These are phyloP conservation scores for Melanaphis sacchari DNA, from an alignment of 1,140 invertebrate species.

Conservation along the genomic window DNA sequence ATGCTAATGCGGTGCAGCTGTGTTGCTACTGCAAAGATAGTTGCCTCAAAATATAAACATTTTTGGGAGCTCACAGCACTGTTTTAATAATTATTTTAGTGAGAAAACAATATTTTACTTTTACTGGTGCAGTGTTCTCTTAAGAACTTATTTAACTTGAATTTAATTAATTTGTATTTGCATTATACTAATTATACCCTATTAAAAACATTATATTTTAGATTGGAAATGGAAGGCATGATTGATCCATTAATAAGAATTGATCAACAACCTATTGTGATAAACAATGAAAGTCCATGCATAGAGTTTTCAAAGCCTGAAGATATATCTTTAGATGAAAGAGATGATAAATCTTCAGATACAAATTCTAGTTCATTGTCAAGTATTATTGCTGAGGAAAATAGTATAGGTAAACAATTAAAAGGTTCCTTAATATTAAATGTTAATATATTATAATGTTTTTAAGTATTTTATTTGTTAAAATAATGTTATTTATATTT, in stretches of 20 bases:
- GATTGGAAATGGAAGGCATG: slow-evolving; percentile 34
- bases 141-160: background rate
- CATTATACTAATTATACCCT: background rate
- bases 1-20: background rate
- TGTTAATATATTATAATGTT: background rate
- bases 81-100: no score
- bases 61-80: no score
- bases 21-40: no score
- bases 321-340: slow-evolving; percentile 33
- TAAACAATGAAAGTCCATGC: slow-evolving; percentile 8
- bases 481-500: background rate
- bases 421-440: background rate
- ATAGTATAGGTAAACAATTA: slow-evolving; percentile 40
- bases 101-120: no score
- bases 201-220: background rate
- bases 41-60: no score
- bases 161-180: background rate
- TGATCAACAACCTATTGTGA: slow-evolving; percentile 41
- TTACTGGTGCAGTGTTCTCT: background rate
- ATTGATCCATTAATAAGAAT: slow-evolving; percentile 22
- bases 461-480: background rate
- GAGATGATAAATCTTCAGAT: slow-evolving; percentile 44
- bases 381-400: slow-evolving; percentile 46
- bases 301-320: slow-evolving; percentile 28
- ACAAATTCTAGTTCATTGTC: slow-evolving; percentile 36